phyloP scores from a whole-genome alignment of 2,797 vertebrate genomes.

The Delichon dasypus region DNA sequence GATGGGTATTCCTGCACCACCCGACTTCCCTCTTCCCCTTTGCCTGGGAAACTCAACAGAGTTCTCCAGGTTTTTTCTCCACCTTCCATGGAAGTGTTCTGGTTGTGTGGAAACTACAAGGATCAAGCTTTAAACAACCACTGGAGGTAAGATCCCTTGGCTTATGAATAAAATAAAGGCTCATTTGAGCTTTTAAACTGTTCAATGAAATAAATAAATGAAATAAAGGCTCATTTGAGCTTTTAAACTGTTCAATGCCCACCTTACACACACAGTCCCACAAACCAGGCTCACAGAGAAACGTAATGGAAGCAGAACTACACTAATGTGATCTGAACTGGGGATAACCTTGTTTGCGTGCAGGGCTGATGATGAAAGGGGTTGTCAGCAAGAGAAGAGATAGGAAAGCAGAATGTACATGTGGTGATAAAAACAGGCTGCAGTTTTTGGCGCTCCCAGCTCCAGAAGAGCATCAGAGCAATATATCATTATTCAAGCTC shows the following conservation, averaged over 20 bases:
- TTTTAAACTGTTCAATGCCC: not conserved
- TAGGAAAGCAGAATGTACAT: not conserved
- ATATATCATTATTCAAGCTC: not conserved
- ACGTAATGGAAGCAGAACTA: slow-evolving; percentile 31
- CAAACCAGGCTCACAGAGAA: not conserved
- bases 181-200: not conserved
- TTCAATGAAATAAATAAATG: not conserved
- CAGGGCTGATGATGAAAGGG: slow-evolving; percentile 7
- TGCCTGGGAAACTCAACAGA: not conserved
- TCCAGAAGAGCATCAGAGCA: not conserved
- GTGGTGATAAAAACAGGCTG: not conserved
- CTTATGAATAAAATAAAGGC: not conserved
- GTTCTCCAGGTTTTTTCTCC: not conserved
- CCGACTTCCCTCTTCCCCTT: not conserved
- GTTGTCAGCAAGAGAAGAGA: not conserved
- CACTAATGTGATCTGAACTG: slow-evolving; percentile 23
- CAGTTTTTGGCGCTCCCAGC: not conserved
- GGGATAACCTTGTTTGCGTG: slow-evolving; percentile 31
- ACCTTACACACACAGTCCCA: not conserved
- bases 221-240: not conserved
- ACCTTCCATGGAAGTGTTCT: not conserved
- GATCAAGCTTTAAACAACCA: not conserved
- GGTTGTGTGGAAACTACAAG: not conserved
- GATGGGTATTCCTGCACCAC: not conserved
- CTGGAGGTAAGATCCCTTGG: not conserved